A percentile compares a stretch with the other conserved stretches of the same genome.
phyloP scores from a whole-genome alignment of 2,113 vertebrate genomes.

The Speoplatyrhinus poulsoni region DNA sequence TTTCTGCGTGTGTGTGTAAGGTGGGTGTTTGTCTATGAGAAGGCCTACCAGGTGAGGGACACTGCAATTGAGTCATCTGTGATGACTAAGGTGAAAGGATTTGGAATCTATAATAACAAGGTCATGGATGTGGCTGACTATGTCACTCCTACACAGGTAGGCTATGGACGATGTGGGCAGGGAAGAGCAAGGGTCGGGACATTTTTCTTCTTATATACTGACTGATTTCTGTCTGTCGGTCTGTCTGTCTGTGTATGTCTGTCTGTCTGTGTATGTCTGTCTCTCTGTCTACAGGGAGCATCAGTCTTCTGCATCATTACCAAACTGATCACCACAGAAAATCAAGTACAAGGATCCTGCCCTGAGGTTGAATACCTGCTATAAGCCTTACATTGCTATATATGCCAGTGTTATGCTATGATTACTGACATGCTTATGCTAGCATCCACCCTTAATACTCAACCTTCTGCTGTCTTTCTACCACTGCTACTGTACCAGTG shows the following conservation, averaged over 20 bases:
- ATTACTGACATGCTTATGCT: not conserved
- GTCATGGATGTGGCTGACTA: slow-evolving; percentile 94
- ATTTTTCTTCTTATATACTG: not conserved
- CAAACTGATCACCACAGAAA: slow-evolving; percentile 88
- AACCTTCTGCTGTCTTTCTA: not conserved
- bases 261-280: not conserved
- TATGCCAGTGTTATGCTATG: not conserved
- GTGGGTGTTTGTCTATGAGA: slow-evolving; percentile 94
- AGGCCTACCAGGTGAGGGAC: slow-evolving; percentile 91
- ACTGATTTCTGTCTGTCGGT: not conserved
- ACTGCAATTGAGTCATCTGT: slow-evolving; percentile 90
- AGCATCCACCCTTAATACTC: not conserved
- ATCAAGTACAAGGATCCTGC: slow-evolving; percentile 86
- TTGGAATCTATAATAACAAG: slow-evolving; percentile 82
- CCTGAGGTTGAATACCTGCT: slow-evolving; percentile 80
- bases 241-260: slow-evolving; percentile 9
- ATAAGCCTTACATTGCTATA: not conserved
- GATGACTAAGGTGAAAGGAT: slow-evolving; percentile 94
- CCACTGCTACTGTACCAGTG: not conserved
- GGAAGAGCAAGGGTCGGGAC: not conserved
- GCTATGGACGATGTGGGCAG: not conserved
- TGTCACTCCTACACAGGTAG: slow-evolving; percentile 88
- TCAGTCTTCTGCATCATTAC: slow-evolving; percentile 93
- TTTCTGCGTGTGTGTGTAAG: slow-evolving; percentile 52
- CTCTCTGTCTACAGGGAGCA: slow-evolving; percentile 78